Conservation (phyloP, 2,888 invertebrate genomes). For the Drosophila niveifrons region DNA sequence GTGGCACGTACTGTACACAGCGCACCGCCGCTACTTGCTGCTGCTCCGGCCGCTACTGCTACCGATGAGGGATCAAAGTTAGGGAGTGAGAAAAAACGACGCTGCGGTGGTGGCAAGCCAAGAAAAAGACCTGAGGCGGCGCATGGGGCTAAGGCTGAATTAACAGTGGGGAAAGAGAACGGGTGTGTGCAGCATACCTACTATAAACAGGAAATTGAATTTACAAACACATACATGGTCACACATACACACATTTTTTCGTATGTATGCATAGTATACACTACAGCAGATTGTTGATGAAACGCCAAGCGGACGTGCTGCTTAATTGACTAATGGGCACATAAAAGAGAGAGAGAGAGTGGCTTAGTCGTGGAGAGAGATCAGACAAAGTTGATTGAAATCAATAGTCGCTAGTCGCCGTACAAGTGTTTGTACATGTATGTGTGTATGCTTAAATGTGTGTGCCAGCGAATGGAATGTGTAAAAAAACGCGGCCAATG, state of each 20-base stretch:
- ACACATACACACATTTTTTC: constrained; percentile 6
- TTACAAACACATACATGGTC: constrained; percentile 64
- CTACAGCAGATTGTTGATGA: constrained; percentile 62
- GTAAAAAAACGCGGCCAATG: constrained; percentile 81
- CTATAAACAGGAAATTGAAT: constrained; percentile 81
- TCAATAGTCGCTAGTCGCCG: constrained; percentile 74
- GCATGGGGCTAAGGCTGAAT: constrained; percentile 31
- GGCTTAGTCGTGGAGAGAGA: constrained; percentile 22
- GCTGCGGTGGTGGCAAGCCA: constrained; percentile 52
- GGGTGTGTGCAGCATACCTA: constrained; percentile 63
- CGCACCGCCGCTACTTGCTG: constrained; percentile 61
- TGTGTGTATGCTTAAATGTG: constrained; percentile 33
- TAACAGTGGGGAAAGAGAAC: constrained; percentile 26
- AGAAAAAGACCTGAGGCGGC: constrained; percentile 46
- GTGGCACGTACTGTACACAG: constrained; percentile 79
- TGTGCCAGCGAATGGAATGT: constrained; percentile 70
- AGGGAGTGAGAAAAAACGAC: constrained; percentile 59
- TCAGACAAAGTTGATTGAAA: constrained; percentile 71
- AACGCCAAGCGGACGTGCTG: constrained; percentile 71
- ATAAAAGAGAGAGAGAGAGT: constrained; percentile 38
- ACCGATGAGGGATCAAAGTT: constrained; percentile 59
- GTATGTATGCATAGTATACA: constrained; percentile 6
- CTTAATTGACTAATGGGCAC: constrained; percentile 76
- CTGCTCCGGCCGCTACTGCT: constrained; percentile 55
- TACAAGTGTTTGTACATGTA: constrained; percentile 57